Base-by-base conservation (phyloP, 2,888 invertebrate species). In the Marronus borbonicus region DNA sequence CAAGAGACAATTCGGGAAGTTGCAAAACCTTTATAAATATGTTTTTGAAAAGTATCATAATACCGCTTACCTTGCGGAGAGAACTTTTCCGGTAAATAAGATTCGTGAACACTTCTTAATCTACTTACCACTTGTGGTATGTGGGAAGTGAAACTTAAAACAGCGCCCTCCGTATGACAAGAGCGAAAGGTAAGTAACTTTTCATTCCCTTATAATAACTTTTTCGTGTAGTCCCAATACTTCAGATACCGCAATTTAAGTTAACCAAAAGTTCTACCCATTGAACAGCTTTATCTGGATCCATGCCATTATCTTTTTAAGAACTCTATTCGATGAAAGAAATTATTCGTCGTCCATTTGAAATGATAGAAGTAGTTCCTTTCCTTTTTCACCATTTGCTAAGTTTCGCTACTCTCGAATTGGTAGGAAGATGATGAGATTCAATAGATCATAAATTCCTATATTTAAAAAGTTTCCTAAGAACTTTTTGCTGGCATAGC, bases 381-480 rank as follows among this genome's bases (percentile, higher is more conserved):
- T 52, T 49, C 28, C 68, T 68, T 52, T 50, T 50, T 68, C 24
- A n/a, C 14, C 14, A 36, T 60, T 24, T 24, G 24, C 1, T 24
- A 24, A 24, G 24, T 24, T 24, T 55, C 36, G 10, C 20, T 20
- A 28, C 60, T 62, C n/a, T 4, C 24, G n/a, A 74, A 36, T 49
- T n/a, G 44, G 28, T 49, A 28, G 55, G 39, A 60, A 62, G 60
- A 60, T 58, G 58, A 39, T 17, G 60, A 17, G 17, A 36, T 60
- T 60, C 60, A 36, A 74, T 60, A 74, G 72, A 74, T 74, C 72
- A 44, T 74, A 62, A 74, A 74, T 74, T 74, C 72, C 20, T 20
- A 74, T 74, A 62, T 62, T 74, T 62, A 60, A 74, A 70, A 74
- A 49, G 28, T 74, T 74, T 20, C 44, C 12, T 2, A 10, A 7